Evolutionary conservation across 2,888 invertebrate species (phyloP).

Genomic region (Agrilus biguttatus): DNA sequence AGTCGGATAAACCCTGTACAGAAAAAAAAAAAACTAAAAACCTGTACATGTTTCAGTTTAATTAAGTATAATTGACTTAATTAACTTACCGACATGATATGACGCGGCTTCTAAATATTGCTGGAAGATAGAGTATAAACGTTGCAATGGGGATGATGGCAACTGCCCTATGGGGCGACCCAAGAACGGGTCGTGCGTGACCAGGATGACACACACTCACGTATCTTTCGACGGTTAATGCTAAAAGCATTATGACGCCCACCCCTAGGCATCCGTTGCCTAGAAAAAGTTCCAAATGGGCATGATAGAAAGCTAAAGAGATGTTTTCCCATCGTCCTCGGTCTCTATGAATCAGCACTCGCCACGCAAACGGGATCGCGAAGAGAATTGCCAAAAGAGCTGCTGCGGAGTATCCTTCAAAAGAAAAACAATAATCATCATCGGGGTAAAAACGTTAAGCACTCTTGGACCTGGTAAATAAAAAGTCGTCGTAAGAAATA

Average conservation of each 20-base stretch:
- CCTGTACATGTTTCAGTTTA: background rate
- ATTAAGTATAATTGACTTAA: constrained; percentile 8
- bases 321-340: constrained; percentile 49
- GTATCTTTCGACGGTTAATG: constrained; percentile 59
- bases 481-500: background rate
- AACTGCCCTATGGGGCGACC: constrained; percentile 49
- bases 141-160: constrained; percentile 48
- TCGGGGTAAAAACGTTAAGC: too few relatives aligned
- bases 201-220: constrained; percentile 63
- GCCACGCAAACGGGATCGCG: constrained; percentile 52
- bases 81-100: constrained; percentile 31
- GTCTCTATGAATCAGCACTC: constrained; percentile 50
- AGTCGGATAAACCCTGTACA: constrained; percentile 25
- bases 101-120: constrained; percentile 46
- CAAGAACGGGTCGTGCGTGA: constrained; percentile 47
- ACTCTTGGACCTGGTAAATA: background rate
- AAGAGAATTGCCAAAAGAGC: constrained; percentile 58
- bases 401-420: constrained; percentile 60
- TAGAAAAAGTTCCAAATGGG: constrained; percentile 53
- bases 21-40: background rate
- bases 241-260: constrained; percentile 63
- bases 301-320: constrained; percentile 51
- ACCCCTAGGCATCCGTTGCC: constrained; percentile 59
- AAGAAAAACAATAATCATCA: constrained; percentile 4
- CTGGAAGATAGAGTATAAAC: constrained; percentile 54